Evolutionary conservation across 2,888 invertebrate genomes (phyloP).

Genomic region (Protonemura montana): DNA sequence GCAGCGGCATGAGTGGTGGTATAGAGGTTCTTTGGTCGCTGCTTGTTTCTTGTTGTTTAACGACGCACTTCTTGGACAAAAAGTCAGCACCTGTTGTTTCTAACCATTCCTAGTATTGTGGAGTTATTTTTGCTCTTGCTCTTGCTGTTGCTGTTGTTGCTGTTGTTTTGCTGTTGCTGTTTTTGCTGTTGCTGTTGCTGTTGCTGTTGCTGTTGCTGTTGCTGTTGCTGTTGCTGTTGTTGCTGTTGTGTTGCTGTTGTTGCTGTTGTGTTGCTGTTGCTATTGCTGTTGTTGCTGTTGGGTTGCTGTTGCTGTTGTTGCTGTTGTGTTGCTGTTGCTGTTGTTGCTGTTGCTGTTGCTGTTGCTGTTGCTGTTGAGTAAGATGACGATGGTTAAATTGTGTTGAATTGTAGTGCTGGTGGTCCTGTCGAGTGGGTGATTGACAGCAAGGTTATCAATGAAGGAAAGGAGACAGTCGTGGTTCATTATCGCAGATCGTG

Average conservation of each 20-base stretch:
- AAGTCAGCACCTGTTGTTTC: neutral
- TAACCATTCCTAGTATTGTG: neutral
- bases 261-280: too few species aligned
- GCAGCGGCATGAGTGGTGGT: too few species aligned
- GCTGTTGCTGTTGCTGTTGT: too few species aligned
- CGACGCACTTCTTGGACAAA: too few species aligned
- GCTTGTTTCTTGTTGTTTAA: too few species aligned
- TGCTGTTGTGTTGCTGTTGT: too few species aligned
- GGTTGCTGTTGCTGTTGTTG: neutral
- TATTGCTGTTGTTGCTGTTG: neutral
- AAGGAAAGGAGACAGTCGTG: neutral
- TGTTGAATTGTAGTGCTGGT: constrained; percentile 7
- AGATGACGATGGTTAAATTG: neutral
- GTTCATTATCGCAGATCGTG: constrained; percentile 12
- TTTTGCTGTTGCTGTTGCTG: too few species aligned
- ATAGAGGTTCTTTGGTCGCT: too few species aligned
- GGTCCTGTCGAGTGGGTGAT: neutral
- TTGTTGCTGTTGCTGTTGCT: neutral
- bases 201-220: too few species aligned
- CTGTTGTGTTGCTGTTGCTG: neutral
- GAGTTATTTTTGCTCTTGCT: too few species aligned
- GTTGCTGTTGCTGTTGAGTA: neutral
- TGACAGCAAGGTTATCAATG: constrained; percentile 7
- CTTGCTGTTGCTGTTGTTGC: too few species aligned
- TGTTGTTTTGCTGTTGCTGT: too few species aligned